Evolutionary conservation across 2,797 vertebrate species (phyloP), one percentile per base, ranked within the genome.

Genomic region (Amblyraja radiata): DNA sequence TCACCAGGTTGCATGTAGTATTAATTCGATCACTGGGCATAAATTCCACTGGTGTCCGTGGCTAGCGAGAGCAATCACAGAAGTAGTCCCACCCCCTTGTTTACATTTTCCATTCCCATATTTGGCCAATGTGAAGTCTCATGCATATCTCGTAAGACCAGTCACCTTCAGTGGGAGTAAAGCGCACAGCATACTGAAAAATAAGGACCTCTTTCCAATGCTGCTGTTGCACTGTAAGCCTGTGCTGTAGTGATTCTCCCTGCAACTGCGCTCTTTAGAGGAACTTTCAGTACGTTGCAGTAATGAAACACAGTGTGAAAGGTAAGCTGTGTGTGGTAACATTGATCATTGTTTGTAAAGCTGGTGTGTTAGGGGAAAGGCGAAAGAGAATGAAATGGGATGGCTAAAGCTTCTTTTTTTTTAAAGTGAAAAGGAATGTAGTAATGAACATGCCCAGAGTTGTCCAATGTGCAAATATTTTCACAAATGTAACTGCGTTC

Each of bases 81-180:
- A 93, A 94, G 93, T 96, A 94, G 93, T 96, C 95, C 97, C 96
- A 93, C 97, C 97, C 95, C 95, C 93, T 16, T 97, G 97, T 98
- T 99, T 97, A 97, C 97, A 96, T 97, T 97, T 97, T 96, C 95
- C 39, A 94, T 95, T 95, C 94, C 96, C 96, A 95, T 97, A 97
- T 96, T 97, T 96, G 97, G 96, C 94, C 93, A 96, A 96, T 94
- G 93, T 95, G 95, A 95, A 96, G 95, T 96, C 95, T 95, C 94
- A 86, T 4, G 93, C 94, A 93, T 94, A 94, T 96, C 96, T 94
- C 93, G 94, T 94, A 76, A 93, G 95, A 96, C 94, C 95, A 94
- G 96, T 96, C 96, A 95, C 95, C 95, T 96, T 95, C 94, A 94
- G 94, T 93, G 95, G 91, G 94, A 95, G 95, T 93, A 76, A 94